Evolutionary conservation across 2,888 invertebrate species (phyloP).

Genomic region (Cyclophora albipunctata): DNA sequence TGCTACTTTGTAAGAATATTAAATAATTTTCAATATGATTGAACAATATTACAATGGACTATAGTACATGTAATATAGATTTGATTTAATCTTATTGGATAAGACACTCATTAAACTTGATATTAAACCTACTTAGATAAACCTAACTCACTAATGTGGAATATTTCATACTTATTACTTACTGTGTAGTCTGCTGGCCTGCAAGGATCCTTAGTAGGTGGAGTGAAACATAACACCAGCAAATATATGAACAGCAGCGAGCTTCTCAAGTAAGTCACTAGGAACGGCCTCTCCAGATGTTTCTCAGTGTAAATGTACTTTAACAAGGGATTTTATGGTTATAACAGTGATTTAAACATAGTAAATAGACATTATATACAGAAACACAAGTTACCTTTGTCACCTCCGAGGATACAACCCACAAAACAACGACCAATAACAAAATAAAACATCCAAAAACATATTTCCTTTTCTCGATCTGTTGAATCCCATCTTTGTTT

Average conservation of each 20-base stretch:
- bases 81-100: no score
- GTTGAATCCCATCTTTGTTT: conserved; percentile 52
- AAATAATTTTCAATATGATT: no score
- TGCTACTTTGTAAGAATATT: no score
- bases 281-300: conserved; percentile 94
- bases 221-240: conserved; percentile 90
- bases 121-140: no score
- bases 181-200: conserved; percentile 84
- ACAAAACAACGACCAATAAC: conserved; percentile 93
- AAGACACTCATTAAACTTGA: no score
- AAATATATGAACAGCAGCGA: conserved; percentile 95
- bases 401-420: conserved; percentile 96
- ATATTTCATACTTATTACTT: conserved; percentile 64
- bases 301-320: conserved; percentile 91
- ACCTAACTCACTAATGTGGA: no score
- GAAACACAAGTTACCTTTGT: conserved; percentile 82
- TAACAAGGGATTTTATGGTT: conserved; percentile 41
- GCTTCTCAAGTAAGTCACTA: conserved; percentile 95
- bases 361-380: neutral
- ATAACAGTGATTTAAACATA: neutral
- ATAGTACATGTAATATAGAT: no score
- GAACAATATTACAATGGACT: no score
- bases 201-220: conserved; percentile 93
- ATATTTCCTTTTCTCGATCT: conserved; percentile 69
- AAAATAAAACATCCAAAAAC: conserved; percentile 90